phyloP scores from a whole-genome alignment of 2,113 vertebrate genomes.

The Scatophagus argus region DNA sequence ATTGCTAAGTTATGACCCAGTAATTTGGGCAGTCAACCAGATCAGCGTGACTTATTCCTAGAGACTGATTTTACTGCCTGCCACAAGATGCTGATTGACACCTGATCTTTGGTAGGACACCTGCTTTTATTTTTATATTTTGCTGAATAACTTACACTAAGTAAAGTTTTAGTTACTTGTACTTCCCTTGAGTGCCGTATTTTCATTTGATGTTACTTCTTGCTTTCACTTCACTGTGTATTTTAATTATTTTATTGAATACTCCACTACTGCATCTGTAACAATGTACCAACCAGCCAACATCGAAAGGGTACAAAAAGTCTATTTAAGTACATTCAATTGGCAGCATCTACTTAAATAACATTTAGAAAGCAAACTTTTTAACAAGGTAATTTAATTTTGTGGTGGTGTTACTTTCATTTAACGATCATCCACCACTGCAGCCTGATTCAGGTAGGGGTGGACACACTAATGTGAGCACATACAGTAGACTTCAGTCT shows the following conservation, averaged over 20 bases:
- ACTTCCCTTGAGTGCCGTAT: too few species aligned
- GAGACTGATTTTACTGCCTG: not conserved
- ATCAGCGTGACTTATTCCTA: not conserved
- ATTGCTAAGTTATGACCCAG: not conserved
- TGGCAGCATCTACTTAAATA: not conserved
- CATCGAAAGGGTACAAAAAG: not conserved
- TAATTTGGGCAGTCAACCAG: not conserved
- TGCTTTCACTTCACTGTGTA: too few species aligned
- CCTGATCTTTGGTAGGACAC: not conserved
- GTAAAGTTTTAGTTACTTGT: not conserved
- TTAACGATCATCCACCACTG: not conserved
- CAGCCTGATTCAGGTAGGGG: not conserved
- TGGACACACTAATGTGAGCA: not conserved
- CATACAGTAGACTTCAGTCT: not conserved
- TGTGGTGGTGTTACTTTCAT: not conserved
- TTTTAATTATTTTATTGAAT: too few species aligned
- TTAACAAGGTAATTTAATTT: not conserved
- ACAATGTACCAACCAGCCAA: not conserved
- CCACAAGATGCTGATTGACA: not conserved
- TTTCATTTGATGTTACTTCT: not conserved
- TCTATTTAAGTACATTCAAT: not conserved
- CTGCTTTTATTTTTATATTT: not conserved
- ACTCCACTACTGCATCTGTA: too few species aligned
- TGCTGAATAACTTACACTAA: too few species aligned
- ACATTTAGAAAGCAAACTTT: not conserved